Percentiles rank a stretch among this genome's conserved stretches.
phyloP scores from a whole-genome alignment of 2,113 vertebrate species.

The Pluvianellus socialis region DNA sequence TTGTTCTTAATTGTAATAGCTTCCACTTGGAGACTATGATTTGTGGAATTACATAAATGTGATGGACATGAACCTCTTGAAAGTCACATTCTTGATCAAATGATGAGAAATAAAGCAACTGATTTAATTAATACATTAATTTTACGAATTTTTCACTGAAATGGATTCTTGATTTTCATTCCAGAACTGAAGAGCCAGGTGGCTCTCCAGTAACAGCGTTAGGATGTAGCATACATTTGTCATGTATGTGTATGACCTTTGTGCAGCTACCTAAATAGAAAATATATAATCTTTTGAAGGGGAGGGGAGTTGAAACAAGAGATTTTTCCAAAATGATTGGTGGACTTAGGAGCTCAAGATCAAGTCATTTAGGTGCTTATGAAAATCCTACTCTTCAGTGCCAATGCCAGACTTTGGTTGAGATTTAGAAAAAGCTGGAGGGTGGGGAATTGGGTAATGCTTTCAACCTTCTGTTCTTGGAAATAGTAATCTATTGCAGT shows the following conservation, averaged over 20 bases:
- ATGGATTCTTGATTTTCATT: not conserved
- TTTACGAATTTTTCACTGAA: not conserved
- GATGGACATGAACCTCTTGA: not conserved
- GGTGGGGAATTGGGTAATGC: not conserved
- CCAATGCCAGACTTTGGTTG: not conserved
- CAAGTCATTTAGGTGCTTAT: not conserved
- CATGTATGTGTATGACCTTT: not conserved
- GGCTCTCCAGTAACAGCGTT: not conserved
- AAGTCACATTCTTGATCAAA: not conserved
- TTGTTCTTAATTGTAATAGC: not conserved
- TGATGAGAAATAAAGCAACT: not conserved
- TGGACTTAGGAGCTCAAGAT: not conserved
- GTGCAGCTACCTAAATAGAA: not conserved
- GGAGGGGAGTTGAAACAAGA: not conserved
- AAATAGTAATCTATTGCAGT: not conserved
- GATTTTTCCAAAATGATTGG: not conserved
- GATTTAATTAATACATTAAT: not conserved
- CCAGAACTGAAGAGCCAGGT: not conserved
- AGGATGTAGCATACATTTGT: not conserved
- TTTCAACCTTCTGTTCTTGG: not conserved
- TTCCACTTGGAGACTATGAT: not conserved
- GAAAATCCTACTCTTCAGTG: not conserved
- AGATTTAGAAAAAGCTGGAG: not conserved
- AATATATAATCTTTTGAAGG: not conserved
- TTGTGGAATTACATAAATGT: not conserved